phyloP scores from a whole-genome alignment of 2,888 invertebrate species.

The Agriopis marginaria region DNA sequence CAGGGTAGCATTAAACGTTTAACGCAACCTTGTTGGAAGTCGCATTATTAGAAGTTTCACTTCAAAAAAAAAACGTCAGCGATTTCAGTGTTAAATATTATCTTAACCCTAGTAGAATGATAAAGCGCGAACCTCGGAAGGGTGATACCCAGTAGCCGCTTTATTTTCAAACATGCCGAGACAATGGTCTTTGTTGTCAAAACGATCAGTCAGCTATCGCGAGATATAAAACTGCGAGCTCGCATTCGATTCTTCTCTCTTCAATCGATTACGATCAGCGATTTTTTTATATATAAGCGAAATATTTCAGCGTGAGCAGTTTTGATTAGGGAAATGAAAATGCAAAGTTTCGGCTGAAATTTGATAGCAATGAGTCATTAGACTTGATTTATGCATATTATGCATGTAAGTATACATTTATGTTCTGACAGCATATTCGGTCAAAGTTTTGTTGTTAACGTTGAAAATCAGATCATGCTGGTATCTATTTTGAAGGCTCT shows the following conservation, averaged over 20 bases:
- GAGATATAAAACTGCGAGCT: conserved; percentile 64
- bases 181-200: conserved; percentile 81
- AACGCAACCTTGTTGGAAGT: no score
- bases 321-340: conserved; percentile 2
- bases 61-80: no score
- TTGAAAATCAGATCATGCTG: no score
- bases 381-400: no score
- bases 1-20: no score
- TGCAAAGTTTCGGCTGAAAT: neutral
- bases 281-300: conserved; percentile 37
- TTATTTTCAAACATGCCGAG: conserved; percentile 75
- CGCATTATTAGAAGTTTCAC: no score
- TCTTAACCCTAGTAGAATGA: conserved; percentile 1
- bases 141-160: conserved; percentile 58
- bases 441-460: no score
- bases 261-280: conserved; percentile 62
- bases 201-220: conserved; percentile 68
- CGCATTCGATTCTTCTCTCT: conserved; percentile 65
- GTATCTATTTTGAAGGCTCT: no score
- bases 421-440: no score
- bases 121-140: conserved; percentile 42
- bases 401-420: no score
- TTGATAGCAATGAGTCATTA: conserved; percentile 1
- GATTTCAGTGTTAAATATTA: neutral
- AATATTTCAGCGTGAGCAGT: conserved; percentile 24